phyloP scores from a whole-genome alignment of 2,113 vertebrate genomes.

The Notothenia rossii region DNA sequence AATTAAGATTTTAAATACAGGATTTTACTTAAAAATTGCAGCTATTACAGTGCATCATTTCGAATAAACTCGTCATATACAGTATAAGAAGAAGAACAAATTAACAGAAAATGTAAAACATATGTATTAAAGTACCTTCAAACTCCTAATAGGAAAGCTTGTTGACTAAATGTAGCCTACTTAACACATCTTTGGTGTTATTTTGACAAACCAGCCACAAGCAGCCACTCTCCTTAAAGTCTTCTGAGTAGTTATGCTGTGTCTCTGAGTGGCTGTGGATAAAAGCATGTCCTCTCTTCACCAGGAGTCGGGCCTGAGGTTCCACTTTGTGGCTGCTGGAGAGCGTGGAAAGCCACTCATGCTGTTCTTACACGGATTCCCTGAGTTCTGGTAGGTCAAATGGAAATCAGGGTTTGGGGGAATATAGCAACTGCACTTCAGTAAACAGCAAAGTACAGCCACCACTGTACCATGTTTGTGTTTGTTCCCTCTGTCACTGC shows the following conservation, averaged over 20 bases:
- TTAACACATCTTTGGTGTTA: too few species aligned
- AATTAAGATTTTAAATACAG: too few species aligned
- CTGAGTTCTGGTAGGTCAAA: constrained; percentile 96
- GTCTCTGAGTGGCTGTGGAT: constrained; percentile 11
- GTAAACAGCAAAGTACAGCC: neutral
- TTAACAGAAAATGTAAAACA: neutral
- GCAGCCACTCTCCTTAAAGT: too few species aligned
- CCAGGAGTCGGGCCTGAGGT: constrained; percentile 96
- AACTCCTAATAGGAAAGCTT: too few species aligned
- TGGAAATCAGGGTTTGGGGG: neutral
- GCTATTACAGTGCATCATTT: neutral
- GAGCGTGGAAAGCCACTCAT: constrained; percentile 97
- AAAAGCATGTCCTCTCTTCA: constrained; percentile 14
- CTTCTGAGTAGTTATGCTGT: constrained; percentile 1
- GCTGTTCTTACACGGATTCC: constrained; percentile 96
- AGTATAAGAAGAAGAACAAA: neutral
- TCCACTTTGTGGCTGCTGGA: constrained; percentile 97
- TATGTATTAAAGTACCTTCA: neutral
- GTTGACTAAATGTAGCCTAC: too few species aligned
- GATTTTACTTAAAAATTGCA: neutral
- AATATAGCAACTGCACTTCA: neutral
- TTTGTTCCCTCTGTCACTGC: constrained; percentile 4
- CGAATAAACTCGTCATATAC: neutral
- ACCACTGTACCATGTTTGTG: neutral
- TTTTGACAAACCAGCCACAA: too few species aligned